Evolutionary conservation across 2,113 vertebrate genomes (phyloP).

Genomic region (Sceloporus tristichus): DNA sequence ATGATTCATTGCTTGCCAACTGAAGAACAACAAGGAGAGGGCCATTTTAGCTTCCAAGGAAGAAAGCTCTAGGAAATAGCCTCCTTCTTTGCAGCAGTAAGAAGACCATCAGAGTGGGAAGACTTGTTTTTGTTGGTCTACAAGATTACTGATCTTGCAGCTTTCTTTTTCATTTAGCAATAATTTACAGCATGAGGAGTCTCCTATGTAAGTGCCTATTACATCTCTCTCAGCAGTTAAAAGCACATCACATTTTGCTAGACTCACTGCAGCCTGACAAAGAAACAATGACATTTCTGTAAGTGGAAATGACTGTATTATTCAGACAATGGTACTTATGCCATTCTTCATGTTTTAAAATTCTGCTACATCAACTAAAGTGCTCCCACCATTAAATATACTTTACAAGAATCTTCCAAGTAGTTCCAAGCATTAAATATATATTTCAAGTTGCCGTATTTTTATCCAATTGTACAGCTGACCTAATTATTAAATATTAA

Average conservation of each 20-base stretch:
- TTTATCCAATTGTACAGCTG: slow-evolving; percentile 43
- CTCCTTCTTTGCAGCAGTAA: background rate
- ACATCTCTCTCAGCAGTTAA: slow-evolving; percentile 28
- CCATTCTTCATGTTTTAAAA: slow-evolving; percentile 61
- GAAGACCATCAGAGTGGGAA: background rate
- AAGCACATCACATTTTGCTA: slow-evolving; percentile 38
- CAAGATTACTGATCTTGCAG: slow-evolving; percentile 16
- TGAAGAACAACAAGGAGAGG: no score
- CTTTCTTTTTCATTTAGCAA: slow-evolving; percentile 34
- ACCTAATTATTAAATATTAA: slow-evolving; percentile 72
- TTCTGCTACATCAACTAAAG: slow-evolving; percentile 62
- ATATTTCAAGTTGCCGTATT: slow-evolving; percentile 49
- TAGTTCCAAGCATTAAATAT: slow-evolving; percentile 63
- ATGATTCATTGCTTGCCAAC: no score
- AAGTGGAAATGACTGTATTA: slow-evolving; percentile 41
- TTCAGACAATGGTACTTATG: slow-evolving; percentile 51
- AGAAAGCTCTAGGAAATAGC: slow-evolving; percentile 18
- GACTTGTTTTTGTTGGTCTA: background rate
- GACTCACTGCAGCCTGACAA: slow-evolving; percentile 29
- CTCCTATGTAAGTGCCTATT: slow-evolving; percentile 18
- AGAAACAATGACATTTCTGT: slow-evolving; percentile 49
- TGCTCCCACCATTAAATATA: slow-evolving; percentile 60
- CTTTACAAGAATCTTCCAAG: slow-evolving; percentile 57
- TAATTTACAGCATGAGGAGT: background rate
- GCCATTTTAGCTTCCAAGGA: no score